Base-by-base conservation (phyloP, 2,888 invertebrate species). In the Amiota mariae region DNA sequence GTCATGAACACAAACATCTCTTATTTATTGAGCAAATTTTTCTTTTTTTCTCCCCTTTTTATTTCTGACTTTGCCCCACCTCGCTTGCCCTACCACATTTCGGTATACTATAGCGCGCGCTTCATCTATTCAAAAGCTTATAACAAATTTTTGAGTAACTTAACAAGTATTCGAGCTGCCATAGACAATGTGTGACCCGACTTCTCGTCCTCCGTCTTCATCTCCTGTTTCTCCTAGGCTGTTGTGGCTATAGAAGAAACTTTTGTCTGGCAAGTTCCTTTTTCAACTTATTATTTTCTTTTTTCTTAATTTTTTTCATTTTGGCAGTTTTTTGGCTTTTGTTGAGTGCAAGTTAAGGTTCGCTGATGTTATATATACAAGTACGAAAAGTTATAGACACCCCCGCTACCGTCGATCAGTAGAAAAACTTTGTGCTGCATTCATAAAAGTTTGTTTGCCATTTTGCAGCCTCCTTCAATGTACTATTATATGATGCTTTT, bases 111-210 rank as follows among this genome's bases (percentile, higher is more conserved):
- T 36, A 36, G 10, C n/a, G 8, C 8, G 54, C 20, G n/a, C 18
- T 48, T 61, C 67, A 20, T 20, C 46, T 67, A 71, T 61, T 70
- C 46, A 57, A 71, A 49, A 72, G 74, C 77, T 77, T 75, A 78
- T 76, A 75, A 79, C 71, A 79, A 75, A 78, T 78, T 78, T 77
- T 75, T 76, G 74, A 76, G 77, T 68, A 57, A 64, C 75, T 76
- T 70, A 66, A 66, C 67, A 54, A 51, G 51, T 20, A 24, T 61
- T 61, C 9, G 15, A 13, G 56, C 24, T 63, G 63, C 24, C 72
- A 47, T 73, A 78, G 57, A 59, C 57, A 59, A 59, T 59, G 57
- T 59, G 57, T 59, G 57, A 59, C 57, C 57, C 18, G 20, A 59
- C 54, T 36, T 36, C 36, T 36, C 36, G 6, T 36, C 4, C 36